phyloP scores from a whole-genome alignment of 2,113 vertebrate genomes.

The Rhodinocichla rosea region DNA sequence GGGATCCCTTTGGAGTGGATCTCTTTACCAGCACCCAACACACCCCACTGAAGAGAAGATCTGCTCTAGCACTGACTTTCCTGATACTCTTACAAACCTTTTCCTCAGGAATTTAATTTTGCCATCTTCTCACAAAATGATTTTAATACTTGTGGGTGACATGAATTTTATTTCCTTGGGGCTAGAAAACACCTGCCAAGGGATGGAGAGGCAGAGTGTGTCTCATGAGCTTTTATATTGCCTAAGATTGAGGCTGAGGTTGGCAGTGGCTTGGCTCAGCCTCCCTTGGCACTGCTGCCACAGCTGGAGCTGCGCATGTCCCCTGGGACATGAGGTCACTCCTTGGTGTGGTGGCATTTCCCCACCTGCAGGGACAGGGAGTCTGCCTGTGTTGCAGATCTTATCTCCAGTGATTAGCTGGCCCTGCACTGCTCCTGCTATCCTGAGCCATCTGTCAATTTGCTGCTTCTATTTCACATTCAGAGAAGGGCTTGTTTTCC shows the following conservation, averaged over 20 bases:
- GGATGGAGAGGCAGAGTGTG: background rate
- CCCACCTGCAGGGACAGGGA: background rate
- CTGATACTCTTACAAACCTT: background rate
- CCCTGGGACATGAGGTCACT: background rate
- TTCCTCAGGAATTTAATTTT: background rate
- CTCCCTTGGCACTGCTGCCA: background rate
- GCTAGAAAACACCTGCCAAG: background rate
- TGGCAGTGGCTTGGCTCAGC: background rate
- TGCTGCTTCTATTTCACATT: conserved; percentile 48
- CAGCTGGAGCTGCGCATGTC: background rate
- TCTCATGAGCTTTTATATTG: background rate
- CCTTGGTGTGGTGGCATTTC: background rate
- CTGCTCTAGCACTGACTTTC: background rate
- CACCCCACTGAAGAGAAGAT: background rate
- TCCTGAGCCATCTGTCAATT: conserved; percentile 11
- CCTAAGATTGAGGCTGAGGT: background rate
- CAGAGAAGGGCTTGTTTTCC: conserved; percentile 31
- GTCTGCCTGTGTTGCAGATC: background rate
- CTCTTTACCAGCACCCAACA: background rate
- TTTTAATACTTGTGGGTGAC: background rate
- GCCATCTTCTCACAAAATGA: background rate
- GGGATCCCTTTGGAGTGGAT: background rate
- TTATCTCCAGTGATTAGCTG: conserved; percentile 37
- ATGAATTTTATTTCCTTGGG: background rate
- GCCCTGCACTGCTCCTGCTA: background rate